Percentiles rank a stretch among this genome's conserved stretches.
Evolutionary conservation across 1,140 invertebrate species (phyloP).

Genomic region (Marisa cornuarietis): DNA sequence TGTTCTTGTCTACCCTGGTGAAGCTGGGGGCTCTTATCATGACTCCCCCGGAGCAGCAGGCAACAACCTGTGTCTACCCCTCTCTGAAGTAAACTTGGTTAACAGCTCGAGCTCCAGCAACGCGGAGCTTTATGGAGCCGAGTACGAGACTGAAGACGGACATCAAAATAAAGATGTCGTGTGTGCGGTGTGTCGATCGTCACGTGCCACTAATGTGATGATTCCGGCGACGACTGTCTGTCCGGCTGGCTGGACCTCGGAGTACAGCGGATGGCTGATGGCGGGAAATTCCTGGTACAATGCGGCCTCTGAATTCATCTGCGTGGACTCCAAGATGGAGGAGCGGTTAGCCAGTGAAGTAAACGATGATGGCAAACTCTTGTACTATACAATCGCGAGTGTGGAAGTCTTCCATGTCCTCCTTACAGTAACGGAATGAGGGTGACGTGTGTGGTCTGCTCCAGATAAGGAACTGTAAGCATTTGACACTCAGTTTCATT

Average conservation of each 20-base stretch:
- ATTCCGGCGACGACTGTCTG: slow-evolving; percentile 41
- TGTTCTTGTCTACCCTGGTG: neutral
- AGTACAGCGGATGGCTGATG: slow-evolving; percentile 39
- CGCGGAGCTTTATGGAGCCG: slow-evolving; percentile 22
- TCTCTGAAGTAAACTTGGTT: neutral
- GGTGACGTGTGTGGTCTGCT: slow-evolving; percentile 29
- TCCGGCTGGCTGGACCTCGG: slow-evolving; percentile 36
- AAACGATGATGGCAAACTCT: slow-evolving; percentile 33
- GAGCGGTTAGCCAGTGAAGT: slow-evolving; percentile 13
- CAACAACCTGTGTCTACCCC: neutral
- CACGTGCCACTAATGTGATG: slow-evolving; percentile 30
- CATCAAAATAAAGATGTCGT: neutral
- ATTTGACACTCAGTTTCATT: too few relatives aligned
- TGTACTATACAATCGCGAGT: slow-evolving; percentile 31
- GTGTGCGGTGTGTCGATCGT: neutral
- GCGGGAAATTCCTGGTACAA: slow-evolving; percentile 20
- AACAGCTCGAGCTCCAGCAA: neutral
- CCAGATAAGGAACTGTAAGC: neutral
- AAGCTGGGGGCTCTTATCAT: neutral
- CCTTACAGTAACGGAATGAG: slow-evolving; percentile 25
- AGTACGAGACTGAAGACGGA: neutral
- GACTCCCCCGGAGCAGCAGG: neutral
- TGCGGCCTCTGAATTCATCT: slow-evolving; percentile 28
- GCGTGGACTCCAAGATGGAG: slow-evolving; percentile 40
- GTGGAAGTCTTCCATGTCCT: slow-evolving; percentile 36